Evolutionary conservation across 64 coral and sea anemone species (phyloP).

Genomic region (Stylophora pistillata): DNA sequence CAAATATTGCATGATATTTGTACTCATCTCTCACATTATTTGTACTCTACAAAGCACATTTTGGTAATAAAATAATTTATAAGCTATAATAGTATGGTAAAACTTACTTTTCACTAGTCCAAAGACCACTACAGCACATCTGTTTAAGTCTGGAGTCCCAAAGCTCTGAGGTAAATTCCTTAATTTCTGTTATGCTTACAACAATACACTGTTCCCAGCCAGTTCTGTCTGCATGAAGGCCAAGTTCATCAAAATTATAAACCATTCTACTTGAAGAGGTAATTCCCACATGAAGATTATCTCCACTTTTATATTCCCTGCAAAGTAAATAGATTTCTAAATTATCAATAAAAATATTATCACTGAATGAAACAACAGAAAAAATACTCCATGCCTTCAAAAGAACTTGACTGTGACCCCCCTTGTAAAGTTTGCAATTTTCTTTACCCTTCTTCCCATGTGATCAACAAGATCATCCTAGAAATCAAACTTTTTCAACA

Average conservation of each 20-base stretch:
- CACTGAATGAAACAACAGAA: too few relatives aligned
- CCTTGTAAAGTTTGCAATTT: too few relatives aligned
- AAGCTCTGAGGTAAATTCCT: background rate
- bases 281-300: conserved; percentile 36
- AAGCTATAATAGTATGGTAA: background rate
- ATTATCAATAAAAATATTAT: background rate
- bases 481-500: too few relatives aligned
- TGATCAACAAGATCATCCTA: too few relatives aligned
- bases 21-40: too few relatives aligned
- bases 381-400: too few relatives aligned
- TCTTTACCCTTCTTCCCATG: too few relatives aligned
- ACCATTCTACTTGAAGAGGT: conserved; percentile 10
- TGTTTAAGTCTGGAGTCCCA: conserved; percentile 33
- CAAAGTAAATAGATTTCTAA: background rate
- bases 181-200: background rate
- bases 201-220: conserved; percentile 24
- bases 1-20: too few relatives aligned
- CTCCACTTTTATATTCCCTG: conserved; percentile 33
- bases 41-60: too few relatives aligned
- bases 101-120: conserved; percentile 16
- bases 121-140: background rate
- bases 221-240: conserved; percentile 22
- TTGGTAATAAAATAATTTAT: background rate
- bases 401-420: too few relatives aligned
- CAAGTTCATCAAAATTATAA: conserved; percentile 52